Percentiles rank a stretch among this genome's conserved stretches.
phyloP scores from a whole-genome alignment of 2,797 vertebrate species.

The Rachycentron canadum region DNA sequence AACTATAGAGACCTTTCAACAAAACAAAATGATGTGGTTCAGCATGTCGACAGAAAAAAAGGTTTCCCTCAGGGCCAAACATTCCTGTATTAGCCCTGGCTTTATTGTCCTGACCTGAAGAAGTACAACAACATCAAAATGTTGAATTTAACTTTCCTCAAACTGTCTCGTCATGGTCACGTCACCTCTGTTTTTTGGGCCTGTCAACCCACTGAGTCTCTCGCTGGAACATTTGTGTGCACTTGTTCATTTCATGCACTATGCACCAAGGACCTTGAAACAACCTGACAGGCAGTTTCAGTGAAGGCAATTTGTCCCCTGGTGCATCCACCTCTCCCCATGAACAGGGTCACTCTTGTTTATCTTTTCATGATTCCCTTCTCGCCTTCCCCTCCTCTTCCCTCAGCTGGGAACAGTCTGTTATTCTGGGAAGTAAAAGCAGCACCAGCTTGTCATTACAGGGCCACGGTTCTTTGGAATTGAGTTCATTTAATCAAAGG shows the following conservation, averaged over 20 bases:
- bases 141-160: neutral
- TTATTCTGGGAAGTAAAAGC: constrained; percentile 55
- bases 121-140: constrained; percentile 36
- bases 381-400: constrained; percentile 11
- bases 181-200: constrained; percentile 14
- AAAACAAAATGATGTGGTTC: constrained; percentile 55
- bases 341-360: constrained; percentile 45
- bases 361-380: constrained; percentile 44
- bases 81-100: constrained; percentile 19
- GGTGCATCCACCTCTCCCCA: constrained; percentile 23
- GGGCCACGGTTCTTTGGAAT: constrained; percentile 34
- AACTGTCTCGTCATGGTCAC: constrained; percentile 11
- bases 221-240: constrained; percentile 28
- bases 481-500: constrained; percentile 44
- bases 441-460: constrained; percentile 48
- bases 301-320: constrained; percentile 24
- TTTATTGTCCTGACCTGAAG: constrained; percentile 32
- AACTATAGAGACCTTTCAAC: constrained; percentile 57
- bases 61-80: constrained; percentile 31
- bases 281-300: constrained; percentile 33
- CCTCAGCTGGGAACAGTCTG: constrained; percentile 37
- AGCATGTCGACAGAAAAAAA: constrained; percentile 29
- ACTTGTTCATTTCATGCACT: constrained; percentile 38
- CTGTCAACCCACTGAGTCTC: constrained; percentile 7
- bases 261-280: constrained; percentile 32